Conservation (phyloP, 2,113 vertebrate species). For the Oceanites oceanicus region DNA sequence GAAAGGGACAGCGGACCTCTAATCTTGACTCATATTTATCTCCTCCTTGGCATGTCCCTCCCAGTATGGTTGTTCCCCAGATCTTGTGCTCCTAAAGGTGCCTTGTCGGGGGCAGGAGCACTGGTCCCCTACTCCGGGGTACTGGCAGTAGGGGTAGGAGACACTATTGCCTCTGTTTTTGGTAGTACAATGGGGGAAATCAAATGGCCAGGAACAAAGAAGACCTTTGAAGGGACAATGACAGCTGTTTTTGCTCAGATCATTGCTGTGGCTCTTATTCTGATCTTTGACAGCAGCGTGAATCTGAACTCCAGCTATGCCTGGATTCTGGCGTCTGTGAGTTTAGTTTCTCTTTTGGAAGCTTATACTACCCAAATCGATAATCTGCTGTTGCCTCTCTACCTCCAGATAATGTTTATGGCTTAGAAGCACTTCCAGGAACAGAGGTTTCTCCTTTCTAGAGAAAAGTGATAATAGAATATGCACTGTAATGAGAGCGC, state of each 20-base stretch:
- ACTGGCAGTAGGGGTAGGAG: conserved; percentile 91
- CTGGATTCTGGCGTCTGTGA: conserved; percentile 90
- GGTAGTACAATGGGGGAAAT: conserved; percentile 93
- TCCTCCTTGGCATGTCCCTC: conserved; percentile 93
- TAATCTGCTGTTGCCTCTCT: conserved; percentile 93
- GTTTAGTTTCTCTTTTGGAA: conserved; percentile 90
- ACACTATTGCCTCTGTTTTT: conserved; percentile 89
- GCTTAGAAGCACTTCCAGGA: conserved; percentile 65
- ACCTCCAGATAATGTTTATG: conserved; percentile 93
- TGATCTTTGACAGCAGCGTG: conserved; percentile 89
- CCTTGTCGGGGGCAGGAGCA: conserved; percentile 80
- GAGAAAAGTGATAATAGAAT: not conserved
- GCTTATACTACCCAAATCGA: conserved; percentile 96
- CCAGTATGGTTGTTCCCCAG: conserved; percentile 93
- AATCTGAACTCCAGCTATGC: conserved; percentile 90
- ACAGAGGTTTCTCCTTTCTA: not conserved
- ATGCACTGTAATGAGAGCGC: not conserved
- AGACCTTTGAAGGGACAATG: conserved; percentile 95
- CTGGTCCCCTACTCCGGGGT: conserved; percentile 92
- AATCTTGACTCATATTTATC: conserved; percentile 95
- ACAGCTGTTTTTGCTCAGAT: conserved; percentile 95
- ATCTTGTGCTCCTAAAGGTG: conserved; percentile 84
- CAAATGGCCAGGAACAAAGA: conserved; percentile 95
- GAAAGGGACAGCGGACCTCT: conserved; percentile 94
- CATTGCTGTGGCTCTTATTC: conserved; percentile 91